Evolutionary conservation across 1,140 invertebrate species (phyloP), one percentile per base, ranked within the genome.

Genomic region (Coelopa frigida): DNA sequence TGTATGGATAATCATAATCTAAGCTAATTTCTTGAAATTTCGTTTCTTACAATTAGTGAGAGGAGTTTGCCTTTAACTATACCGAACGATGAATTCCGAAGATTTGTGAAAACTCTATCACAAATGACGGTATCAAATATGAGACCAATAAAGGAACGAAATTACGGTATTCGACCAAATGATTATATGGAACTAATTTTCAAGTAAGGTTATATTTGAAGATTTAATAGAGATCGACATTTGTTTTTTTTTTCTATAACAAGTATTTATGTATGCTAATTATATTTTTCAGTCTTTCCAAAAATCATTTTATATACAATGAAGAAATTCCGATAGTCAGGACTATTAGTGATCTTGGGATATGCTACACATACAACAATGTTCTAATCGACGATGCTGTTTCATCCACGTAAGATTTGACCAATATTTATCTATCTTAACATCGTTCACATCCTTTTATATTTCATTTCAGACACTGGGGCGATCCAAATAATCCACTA

Each of bases 351-450:
- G 44, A 46, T 26, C 3, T 39, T 11, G 44, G 44, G 2, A 39
- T 38, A 21, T 46, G 44, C 20, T 46, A 46, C 22, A 46, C 32
- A 1, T 11, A 39, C 4, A 46, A 38, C 3, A 46, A 20, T 26
- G 8, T 42, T 5, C 14, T 29, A 2, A 10, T 17, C 23, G 5
- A 17, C 10, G 24, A 27, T 29, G 3, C 31, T 18, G 12, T 18
- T 27, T 18, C 24, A 8, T 7, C 18, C n/a, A 2, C 37, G 14
- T 8, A 8, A 8, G 5, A 18, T 7, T 18, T 39, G 10, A 23
- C n/a, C n/a, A n/a, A n/a, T n/a, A n/a, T n/a, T n/a, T n/a, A n/a
- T n/a, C n/a, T n/a, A n/a, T n/a, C n/a, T n/a, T n/a, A n/a, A n/a
- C n/a, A n/a, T n/a, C n/a, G n/a, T n/a, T n/a, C n/a, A n/a, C n/a